A percentile compares a stretch with the other conserved stretches of the same genome.
Evolutionary conservation across 2,797 vertebrate genomes (phyloP).

Genomic region (Paramormyrops hopkinsi): DNA sequence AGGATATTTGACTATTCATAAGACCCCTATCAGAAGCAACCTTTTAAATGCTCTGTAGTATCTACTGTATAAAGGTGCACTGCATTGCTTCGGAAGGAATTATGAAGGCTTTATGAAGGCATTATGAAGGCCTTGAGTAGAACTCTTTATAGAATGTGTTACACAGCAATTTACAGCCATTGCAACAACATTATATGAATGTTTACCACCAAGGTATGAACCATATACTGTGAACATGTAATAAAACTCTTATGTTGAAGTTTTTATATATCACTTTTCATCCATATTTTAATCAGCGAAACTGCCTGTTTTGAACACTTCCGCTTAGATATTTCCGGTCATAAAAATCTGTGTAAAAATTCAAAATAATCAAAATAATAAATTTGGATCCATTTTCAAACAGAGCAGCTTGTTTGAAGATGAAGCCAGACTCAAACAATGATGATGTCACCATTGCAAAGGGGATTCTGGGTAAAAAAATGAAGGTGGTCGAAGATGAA

Average conservation of each 20-base stretch:
- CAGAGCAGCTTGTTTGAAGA: constrained; percentile 70
- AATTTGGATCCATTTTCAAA: constrained; percentile 13
- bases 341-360: neutral
- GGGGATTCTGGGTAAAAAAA: constrained; percentile 37
- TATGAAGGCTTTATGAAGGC: neutral
- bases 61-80: neutral
- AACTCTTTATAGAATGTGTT: neutral
- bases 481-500: constrained; percentile 63
- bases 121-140: neutral
- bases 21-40: neutral
- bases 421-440: constrained; percentile 62
- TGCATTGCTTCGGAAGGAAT: neutral
- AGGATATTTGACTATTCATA: neutral
- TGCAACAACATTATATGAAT: neutral
- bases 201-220: neutral
- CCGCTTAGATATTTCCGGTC: neutral
- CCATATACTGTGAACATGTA: neutral
- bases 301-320: neutral
- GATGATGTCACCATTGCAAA: constrained; percentile 43
- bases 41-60: neutral
- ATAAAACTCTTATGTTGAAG: neutral
- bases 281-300: neutral
- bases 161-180: neutral
- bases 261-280: neutral
- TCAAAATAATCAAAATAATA: neutral